phyloP scores from a whole-genome alignment of 1,140 invertebrate species.

The Polypedilum vanderplanki region DNA sequence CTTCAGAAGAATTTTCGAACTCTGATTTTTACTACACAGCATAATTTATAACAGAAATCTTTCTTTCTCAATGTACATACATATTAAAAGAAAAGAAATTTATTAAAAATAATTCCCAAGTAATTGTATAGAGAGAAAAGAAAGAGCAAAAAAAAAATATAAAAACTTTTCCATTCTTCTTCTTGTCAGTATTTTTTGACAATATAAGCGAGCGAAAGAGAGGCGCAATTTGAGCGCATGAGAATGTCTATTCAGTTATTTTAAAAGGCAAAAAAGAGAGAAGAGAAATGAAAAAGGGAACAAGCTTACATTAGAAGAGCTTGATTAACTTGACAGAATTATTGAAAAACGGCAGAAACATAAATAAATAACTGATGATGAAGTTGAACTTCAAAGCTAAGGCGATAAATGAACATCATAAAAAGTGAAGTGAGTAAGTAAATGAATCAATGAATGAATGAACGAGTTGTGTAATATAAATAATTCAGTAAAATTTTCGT shows the following conservation, averaged over 20 bases:
- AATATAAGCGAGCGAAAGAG: background rate
- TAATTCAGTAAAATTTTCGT: conserved; percentile 9
- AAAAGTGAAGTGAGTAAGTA: too few relatives aligned
- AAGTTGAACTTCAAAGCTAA: background rate
- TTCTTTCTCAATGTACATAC: background rate
- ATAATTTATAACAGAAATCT: background rate
- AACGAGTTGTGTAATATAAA: conserved; percentile 18
- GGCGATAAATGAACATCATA: conserved; percentile 15
- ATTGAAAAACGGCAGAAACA: background rate
- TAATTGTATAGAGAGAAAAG: background rate
- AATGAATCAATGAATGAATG: background rate
- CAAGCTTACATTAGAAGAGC: background rate
- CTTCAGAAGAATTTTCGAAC: too few relatives aligned
- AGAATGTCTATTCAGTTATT: conserved; percentile 7
- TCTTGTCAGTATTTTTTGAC: background rate
- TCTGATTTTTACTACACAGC: too few relatives aligned
- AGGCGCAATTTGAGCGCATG: background rate
- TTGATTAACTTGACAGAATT: background rate
- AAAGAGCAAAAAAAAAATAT: background rate
- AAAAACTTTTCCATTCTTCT: too few relatives aligned
- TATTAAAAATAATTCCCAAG: conserved; percentile 11
- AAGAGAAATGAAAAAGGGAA: background rate
- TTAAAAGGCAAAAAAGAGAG: conserved; percentile 2
- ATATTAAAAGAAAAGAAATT: background rate
- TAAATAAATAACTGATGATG: background rate